Percentiles rank a stretch among this genome's conserved stretches.
phyloP scores from a whole-genome alignment of 2,888 invertebrate species.

The Drosophila falleni region DNA sequence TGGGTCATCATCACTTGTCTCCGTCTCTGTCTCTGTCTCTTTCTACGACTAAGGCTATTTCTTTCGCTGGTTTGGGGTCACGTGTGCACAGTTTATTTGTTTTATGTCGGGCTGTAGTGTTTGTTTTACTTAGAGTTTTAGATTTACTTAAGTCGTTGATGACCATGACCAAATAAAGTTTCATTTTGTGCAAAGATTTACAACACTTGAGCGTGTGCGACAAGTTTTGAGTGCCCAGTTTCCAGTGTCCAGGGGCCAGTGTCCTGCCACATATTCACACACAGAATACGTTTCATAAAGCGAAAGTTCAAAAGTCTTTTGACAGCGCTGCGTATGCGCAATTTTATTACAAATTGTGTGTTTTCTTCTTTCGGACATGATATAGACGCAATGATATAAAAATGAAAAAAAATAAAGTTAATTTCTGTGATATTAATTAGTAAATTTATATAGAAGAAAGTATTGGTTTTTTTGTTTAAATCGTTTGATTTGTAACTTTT shows the following conservation, averaged over 20 bases:
- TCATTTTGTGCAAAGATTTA: slow-evolving; percentile 78
- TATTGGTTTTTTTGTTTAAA: too few species aligned
- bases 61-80: slow-evolving; percentile 62
- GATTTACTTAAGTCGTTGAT: slow-evolving; percentile 80
- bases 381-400: slow-evolving; percentile 14
- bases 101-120: slow-evolving; percentile 66
- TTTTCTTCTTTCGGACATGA: slow-evolving; percentile 40
- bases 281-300: slow-evolving; percentile 24
- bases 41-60: slow-evolving; percentile 13
- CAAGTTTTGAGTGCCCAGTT: slow-evolving; percentile 66
- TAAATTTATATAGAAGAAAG: background rate
- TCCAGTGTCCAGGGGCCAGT: slow-evolving; percentile 19
- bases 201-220: slow-evolving; percentile 78
- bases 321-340: slow-evolving; percentile 71
- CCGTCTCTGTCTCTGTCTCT: background rate
- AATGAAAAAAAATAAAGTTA: background rate
- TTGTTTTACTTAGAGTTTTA: slow-evolving; percentile 78
- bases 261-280: slow-evolving; percentile 8
- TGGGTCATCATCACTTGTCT: slow-evolving; percentile 53
- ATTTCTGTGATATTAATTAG: background rate
- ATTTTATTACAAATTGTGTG: slow-evolving; percentile 56
- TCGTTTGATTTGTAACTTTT: background rate
- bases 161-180: slow-evolving; percentile 81
- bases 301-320: slow-evolving; percentile 37
- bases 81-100: slow-evolving; percentile 77